These are phyloP conservation scores for Pyrocoelia pectoralis DNA, from an alignment of 2,888 invertebrate species.

Conservation along the genomic window DNA sequence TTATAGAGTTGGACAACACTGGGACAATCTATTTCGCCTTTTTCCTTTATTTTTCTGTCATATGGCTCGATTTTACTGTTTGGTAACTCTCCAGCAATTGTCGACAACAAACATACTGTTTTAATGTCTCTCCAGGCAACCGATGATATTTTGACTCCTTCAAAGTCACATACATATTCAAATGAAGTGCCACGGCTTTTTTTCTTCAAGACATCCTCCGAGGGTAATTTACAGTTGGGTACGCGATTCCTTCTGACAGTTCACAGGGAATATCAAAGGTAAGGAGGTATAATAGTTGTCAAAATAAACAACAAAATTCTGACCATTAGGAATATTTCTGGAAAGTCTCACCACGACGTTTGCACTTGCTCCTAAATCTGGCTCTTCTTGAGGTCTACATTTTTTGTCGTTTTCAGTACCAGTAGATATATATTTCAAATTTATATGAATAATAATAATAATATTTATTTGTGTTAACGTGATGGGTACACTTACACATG, in stretches of 20 bases:
- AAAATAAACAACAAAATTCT: conserved; percentile 42
- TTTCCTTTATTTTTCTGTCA: conserved; percentile 28
- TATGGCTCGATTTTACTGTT: not conserved
- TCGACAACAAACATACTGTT: no score
- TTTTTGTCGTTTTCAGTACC: conserved; percentile 26
- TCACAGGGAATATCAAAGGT: no score
- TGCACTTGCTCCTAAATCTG: conserved; percentile 48
- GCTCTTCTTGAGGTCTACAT: conserved; percentile 36
- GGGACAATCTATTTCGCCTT: conserved; percentile 27
- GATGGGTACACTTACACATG: no score
- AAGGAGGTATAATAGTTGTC: no score
- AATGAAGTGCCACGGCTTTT: no score
- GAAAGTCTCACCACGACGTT: conserved; percentile 50
- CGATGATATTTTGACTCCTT: no score
- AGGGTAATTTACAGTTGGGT: conserved; percentile 36
- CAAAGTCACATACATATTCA: no score
- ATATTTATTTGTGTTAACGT: no score
- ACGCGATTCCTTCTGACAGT: no score
- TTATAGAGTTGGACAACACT: conserved; percentile 31
- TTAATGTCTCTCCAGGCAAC: no score
- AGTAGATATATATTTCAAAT: conserved; percentile 50
- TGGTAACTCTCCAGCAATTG: not conserved
- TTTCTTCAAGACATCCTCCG: conserved; percentile 45
- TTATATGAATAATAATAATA: no score
- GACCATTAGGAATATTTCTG: conserved; percentile 45